Conservation (phyloP, 23 tunicate genomes). For the Trididemnum clinides region DNA sequence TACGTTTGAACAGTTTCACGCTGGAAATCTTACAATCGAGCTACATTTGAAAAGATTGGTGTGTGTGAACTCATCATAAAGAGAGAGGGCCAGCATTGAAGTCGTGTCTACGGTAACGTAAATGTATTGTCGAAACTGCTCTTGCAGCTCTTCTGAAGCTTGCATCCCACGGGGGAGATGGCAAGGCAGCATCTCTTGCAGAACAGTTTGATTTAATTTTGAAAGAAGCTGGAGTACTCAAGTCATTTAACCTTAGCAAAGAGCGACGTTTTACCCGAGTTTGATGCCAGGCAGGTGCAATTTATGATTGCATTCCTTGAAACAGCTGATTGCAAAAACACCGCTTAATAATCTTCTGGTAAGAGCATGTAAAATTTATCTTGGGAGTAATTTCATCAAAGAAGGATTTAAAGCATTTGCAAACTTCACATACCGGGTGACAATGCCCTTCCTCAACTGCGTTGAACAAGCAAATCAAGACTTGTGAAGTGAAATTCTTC, state of each 20-base stretch:
- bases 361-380: conserved; percentile 9
- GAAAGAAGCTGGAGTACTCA: neutral
- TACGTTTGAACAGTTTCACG: neutral
- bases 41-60: neutral
- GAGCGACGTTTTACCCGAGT: conserved; percentile 6
- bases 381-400: conserved; percentile 6
- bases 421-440: neutral
- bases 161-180: conserved; percentile 4
- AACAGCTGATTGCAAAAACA: neutral
- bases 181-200: conserved; percentile 9
- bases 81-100: conserved; percentile 13
- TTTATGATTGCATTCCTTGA: conserved; percentile 12
- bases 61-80: neutral
- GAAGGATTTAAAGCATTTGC: conserved; percentile 9
- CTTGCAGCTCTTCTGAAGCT: conserved; percentile 14
- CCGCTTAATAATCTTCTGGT: neutral
- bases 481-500: conserved; percentile 7
- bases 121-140: neutral
- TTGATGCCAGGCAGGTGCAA: neutral
- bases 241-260: conserved; percentile 1
- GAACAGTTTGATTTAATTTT: conserved; percentile 11
- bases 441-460: conserved; percentile 25
- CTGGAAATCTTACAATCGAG: neutral
- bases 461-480: conserved; percentile 13
- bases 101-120: neutral